Conservation (phyloP, 2,113 vertebrate species). For the Dipodomys stephensi region DNA sequence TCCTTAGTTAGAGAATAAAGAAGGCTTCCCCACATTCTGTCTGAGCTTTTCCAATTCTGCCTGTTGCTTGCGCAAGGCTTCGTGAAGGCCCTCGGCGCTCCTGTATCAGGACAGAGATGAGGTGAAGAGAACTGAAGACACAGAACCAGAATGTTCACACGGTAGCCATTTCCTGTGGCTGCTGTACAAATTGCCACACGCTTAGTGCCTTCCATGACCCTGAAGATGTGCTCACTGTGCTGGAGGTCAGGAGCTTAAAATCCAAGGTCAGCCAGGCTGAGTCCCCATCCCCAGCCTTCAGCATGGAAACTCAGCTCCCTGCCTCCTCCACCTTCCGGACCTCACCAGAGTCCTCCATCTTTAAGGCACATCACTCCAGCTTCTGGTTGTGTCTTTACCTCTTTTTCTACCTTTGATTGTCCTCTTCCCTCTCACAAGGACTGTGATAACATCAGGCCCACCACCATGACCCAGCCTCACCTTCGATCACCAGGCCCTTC, state of each 20-base stretch:
- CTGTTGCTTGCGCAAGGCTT: background rate
- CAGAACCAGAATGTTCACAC: background rate
- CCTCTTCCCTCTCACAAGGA: background rate
- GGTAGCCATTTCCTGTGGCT: background rate
- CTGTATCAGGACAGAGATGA: background rate
- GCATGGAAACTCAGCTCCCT: background rate
- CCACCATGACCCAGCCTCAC: background rate
- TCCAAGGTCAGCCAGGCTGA: background rate
- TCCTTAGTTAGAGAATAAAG: background rate
- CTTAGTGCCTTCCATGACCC: background rate
- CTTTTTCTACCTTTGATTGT: background rate
- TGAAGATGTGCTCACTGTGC: background rate
- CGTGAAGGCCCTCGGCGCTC: background rate
- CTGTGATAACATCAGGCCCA: background rate
- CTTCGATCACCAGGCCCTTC: background rate
- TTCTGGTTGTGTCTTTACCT: background rate
- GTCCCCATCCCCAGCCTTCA: background rate
- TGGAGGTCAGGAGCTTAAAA: background rate
- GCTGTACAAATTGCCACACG: background rate
- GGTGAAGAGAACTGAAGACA: background rate
- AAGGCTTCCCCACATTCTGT: background rate
- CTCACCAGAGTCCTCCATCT: background rate
- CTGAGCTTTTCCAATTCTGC: background rate
- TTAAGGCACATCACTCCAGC: background rate
- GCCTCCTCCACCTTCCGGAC: background rate